phyloP scores from a whole-genome alignment of 2,113 vertebrate genomes.

The Triplophysa tibetana region DNA sequence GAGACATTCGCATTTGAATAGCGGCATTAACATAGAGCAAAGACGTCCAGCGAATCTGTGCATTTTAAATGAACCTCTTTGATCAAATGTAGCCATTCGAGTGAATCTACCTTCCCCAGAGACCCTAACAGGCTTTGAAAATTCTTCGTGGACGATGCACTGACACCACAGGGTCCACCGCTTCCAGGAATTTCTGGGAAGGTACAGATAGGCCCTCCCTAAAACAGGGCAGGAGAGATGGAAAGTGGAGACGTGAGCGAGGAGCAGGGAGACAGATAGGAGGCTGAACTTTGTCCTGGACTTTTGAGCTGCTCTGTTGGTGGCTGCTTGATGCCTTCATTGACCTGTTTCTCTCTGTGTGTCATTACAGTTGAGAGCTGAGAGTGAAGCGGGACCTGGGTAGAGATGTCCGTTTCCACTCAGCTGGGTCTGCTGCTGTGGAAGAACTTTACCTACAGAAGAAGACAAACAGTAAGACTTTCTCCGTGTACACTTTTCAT shows the following conservation, averaged over 20 bases:
- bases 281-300: slow-evolving; percentile 59
- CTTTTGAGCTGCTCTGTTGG: slow-evolving; percentile 59
- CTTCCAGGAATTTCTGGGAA: slow-evolving; percentile 38
- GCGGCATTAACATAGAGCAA: slow-evolving; percentile 33
- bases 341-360: slow-evolving; percentile 36
- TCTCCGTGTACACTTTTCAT: too few species aligned
- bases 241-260: slow-evolving; percentile 40
- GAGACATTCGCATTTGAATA: slow-evolving; percentile 14
- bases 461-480: slow-evolving; percentile 85
- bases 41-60: not conserved
- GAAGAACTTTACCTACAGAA: slow-evolving; percentile 96
- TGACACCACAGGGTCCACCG: slow-evolving; percentile 31
- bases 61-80: slow-evolving; percentile 31
- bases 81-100: slow-evolving; percentile 43
- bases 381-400: slow-evolving; percentile 58
- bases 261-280: slow-evolving; percentile 51
- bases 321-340: slow-evolving; percentile 36
- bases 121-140: slow-evolving; percentile 32
- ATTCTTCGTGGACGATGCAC: slow-evolving; percentile 17
- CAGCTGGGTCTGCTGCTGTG: slow-evolving; percentile 93
- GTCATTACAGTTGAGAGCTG: slow-evolving; percentile 75
- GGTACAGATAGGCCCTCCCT: not conserved
- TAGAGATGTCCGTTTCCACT: slow-evolving; percentile 84
- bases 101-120: slow-evolving; percentile 34
- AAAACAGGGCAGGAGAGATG: slow-evolving; percentile 21